Conservation (phyloP, 2,888 invertebrate genomes). For the Luperina testacea region DNA sequence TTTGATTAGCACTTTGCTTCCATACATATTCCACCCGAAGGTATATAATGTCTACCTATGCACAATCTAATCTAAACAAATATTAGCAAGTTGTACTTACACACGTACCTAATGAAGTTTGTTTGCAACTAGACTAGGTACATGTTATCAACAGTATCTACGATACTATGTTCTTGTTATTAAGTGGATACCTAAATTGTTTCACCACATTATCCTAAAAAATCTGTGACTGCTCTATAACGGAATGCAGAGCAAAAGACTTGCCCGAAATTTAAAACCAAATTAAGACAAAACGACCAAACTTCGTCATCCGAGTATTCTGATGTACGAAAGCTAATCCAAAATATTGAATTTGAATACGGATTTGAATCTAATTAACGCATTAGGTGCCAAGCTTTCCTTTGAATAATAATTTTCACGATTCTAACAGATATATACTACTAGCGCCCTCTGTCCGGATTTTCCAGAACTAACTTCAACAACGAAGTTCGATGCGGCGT, state of each 20-base stretch:
- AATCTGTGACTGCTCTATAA: not conserved
- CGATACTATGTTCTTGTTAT: slow-evolving; percentile 13
- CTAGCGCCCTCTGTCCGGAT: slow-evolving; percentile 52
- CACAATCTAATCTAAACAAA: slow-evolving; percentile 36
- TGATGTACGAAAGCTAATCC: slow-evolving; percentile 9
- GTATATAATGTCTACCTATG: not conserved
- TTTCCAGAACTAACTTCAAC: slow-evolving; percentile 34
- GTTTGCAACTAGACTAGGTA: not conserved
- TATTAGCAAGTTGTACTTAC: slow-evolving; percentile 4
- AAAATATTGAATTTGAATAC: slow-evolving; percentile 19
- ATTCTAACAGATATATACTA: slow-evolving; percentile 3
- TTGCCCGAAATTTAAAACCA: not conserved
- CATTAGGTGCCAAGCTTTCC: slow-evolving; percentile 30
- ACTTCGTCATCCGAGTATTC: slow-evolving; percentile 6
- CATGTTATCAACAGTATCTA: slow-evolving; percentile 8
- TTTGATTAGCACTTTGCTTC: not conserved
- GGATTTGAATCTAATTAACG: slow-evolving; percentile 41
- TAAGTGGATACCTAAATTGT: slow-evolving; percentile 2
- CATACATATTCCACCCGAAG: not conserved
- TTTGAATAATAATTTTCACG: slow-evolving; percentile 31
- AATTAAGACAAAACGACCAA: slow-evolving; percentile 2
- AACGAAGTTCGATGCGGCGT: slow-evolving; percentile 27
- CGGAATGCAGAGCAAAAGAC: not conserved
- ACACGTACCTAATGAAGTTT: slow-evolving; percentile 26
- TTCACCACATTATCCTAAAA: not conserved